Base-by-base conservation (phyloP, 2,888 invertebrate genomes). In the Brenthis ino region DNA sequence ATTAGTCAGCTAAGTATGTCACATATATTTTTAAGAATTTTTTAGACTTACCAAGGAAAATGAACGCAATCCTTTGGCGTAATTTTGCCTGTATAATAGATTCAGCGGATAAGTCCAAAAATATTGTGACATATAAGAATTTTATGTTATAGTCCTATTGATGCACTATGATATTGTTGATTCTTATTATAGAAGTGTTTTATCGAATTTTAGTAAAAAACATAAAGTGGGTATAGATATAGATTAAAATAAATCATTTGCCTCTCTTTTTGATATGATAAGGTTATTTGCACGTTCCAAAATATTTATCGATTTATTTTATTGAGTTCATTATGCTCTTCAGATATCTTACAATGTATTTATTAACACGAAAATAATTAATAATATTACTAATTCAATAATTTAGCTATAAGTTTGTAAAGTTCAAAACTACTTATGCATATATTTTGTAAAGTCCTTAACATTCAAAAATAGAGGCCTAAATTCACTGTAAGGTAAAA, bases 401-500 rank as follows among this genome's bases (percentile, higher is more conserved):
- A 14, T 48, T 48, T 48, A 14, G 24, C 48, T 58, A 6, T 28
- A 60, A n/a, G n/a, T 8, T 8, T 28, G 13, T 57, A 57, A 20
- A 33, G 8, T 65, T 50, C 8, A 37, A 65, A 56, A 37, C 2
- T 24, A 63, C 20, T 20, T 65, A 43, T 50, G 16, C 28, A 28
- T 28, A 28, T 28, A 33, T 20, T 37, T 51, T 24, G 28, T 47
- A 48, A 61, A 24, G 54, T 47, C 14, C 54, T 57, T n/a, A 51
- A 48, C 63, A 85, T 86, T 85, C 82, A 82, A 85, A 83, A 85
- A 86, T 77, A 80, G 80, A 80, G 79, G 73, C 73, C 68, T 69
- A 76, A 68, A 82, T 82, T 89, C 92, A 92, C 92, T 92, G 92
- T 92, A 91, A 92, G 92, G 92, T 92, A 91, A 87, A 82, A 78